Evolutionary conservation across 2,797 vertebrate species (phyloP).

Genomic region (Pteropus rufus): DNA sequence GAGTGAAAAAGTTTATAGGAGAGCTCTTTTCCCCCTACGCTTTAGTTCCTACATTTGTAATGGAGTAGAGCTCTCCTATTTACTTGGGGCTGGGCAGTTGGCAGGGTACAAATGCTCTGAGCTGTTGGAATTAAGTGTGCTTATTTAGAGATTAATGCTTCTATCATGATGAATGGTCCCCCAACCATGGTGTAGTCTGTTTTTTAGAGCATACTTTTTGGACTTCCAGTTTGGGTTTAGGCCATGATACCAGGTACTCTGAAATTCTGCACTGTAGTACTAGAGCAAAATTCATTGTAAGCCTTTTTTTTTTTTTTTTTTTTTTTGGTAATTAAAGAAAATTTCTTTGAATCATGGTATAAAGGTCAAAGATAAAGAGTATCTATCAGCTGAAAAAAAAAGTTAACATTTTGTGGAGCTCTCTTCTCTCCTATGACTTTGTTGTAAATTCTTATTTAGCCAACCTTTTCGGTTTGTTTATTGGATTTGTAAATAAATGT

Average conservation of each 20-base stretch:
- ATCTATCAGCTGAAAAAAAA: background rate
- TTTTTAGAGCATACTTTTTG: conserved; percentile 6
- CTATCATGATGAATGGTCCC: background rate
- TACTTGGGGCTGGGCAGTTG: background rate
- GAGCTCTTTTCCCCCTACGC: accelerated
- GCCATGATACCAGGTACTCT: background rate
- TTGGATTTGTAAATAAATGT: conserved; percentile 5
- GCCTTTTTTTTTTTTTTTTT: background rate
- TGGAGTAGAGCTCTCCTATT: background rate
- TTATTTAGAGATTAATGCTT: conserved; percentile 56
- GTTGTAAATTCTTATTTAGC: background rate
- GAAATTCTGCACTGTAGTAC: background rate
- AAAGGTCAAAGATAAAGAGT: background rate
- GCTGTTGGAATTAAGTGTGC: background rate
- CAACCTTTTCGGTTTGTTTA: background rate
- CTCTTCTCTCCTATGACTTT: background rate
- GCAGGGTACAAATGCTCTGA: background rate
- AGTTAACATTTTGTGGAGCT: background rate
- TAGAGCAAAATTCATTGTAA: background rate
- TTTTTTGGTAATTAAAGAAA: background rate
- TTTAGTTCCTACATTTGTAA: background rate
- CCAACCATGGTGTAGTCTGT: background rate
- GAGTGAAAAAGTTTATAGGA: background rate
- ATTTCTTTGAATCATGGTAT: background rate
- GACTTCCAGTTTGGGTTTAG: conserved; percentile 4